Conservation (phyloP, 2,113 vertebrate species). For the Plotosus lineatus region DNA sequence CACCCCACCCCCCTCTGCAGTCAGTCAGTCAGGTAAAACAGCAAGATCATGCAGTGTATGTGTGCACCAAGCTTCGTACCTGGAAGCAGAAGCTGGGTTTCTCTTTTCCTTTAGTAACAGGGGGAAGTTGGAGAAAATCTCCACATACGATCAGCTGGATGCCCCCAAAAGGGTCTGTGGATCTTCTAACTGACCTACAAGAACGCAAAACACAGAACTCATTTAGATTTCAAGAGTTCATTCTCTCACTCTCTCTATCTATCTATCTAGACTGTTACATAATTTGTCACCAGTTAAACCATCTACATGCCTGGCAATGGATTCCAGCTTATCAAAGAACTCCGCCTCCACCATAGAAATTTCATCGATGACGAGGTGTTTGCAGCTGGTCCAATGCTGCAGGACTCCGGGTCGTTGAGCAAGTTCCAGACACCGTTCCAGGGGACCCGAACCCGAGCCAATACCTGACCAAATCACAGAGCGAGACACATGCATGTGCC, state of each 20-base stretch:
- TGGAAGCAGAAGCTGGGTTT: slow-evolving; percentile 90
- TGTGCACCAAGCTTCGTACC: slow-evolving; percentile 71
- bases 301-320: slow-evolving; percentile 78
- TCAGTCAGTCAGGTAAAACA: background rate
- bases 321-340: slow-evolving; percentile 93
- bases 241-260: too few species aligned
- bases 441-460: slow-evolving; percentile 83
- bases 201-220: background rate
- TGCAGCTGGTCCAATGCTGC: slow-evolving; percentile 89
- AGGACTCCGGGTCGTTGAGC: slow-evolving; percentile 83
- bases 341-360: slow-evolving; percentile 95
- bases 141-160: slow-evolving; percentile 95
- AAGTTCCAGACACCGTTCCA: slow-evolving; percentile 89
- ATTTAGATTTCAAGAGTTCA: background rate
- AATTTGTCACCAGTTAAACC: background rate
- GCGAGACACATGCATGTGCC: background rate
- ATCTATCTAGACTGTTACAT: too few species aligned
- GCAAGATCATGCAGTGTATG: background rate
- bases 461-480: slow-evolving; percentile 75
- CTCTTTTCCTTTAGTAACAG: slow-evolving; percentile 82
- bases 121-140: slow-evolving; percentile 96
- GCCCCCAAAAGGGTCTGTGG: slow-evolving; percentile 89
- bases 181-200: slow-evolving; percentile 80
- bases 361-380: slow-evolving; percentile 91
- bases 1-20: too few species aligned